These are phyloP conservation scores for Ephestia elutella DNA, from an alignment of 1,140 invertebrate species.

Conservation along the genomic window DNA sequence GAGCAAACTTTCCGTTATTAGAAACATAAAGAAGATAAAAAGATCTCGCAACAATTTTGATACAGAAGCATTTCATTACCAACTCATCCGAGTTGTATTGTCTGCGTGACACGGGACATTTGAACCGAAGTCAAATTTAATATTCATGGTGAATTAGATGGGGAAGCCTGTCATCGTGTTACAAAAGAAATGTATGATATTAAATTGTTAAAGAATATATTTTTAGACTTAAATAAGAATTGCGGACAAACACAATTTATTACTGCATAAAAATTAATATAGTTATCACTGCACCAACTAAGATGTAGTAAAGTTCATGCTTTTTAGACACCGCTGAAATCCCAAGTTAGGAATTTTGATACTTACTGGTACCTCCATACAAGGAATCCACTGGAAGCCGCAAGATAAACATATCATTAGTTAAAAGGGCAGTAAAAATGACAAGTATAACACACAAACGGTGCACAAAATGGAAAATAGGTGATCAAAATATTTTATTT, in stretches of 20 bases:
- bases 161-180: constrained; percentile 33
- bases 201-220: neutral
- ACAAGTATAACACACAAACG: constrained; percentile 21
- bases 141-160: constrained; percentile 44
- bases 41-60: constrained; percentile 39
- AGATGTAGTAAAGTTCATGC: constrained; percentile 9
- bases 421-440: constrained; percentile 7
- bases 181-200: constrained; percentile 16
- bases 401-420: constrained; percentile 68
- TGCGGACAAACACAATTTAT: constrained; percentile 7
- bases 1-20: constrained; percentile 54
- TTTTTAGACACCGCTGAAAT: constrained; percentile 7
- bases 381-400: constrained; percentile 82
- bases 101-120: constrained; percentile 37
- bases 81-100: constrained; percentile 41
- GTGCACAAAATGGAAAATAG: constrained; percentile 25
- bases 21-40: constrained; percentile 46
- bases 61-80: constrained; percentile 54
- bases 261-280: constrained; percentile 10
- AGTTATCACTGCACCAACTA: neutral
- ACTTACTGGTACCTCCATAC: constrained; percentile 92
- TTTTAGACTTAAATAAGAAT: neutral
- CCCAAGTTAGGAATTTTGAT: constrained; percentile 18
- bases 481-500: neutral
- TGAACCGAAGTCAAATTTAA: constrained; percentile 46